Evolutionary conservation across 2,888 invertebrate genomes (phyloP), one percentile per base, ranked within the genome.

Genomic region (Morpho helenor): DNA sequence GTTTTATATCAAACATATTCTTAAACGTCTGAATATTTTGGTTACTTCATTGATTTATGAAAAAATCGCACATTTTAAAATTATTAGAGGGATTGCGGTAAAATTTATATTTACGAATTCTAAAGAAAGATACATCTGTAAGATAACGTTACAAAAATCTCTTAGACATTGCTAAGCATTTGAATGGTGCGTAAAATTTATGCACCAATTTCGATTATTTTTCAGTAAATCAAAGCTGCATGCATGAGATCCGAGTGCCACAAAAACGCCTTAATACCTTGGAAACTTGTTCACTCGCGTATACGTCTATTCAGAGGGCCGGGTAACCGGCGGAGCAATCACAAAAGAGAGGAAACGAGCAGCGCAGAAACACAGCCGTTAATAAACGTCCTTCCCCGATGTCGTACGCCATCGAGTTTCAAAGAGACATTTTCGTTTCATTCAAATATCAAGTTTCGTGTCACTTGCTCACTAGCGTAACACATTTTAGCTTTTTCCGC

Each of bases 281-380:
- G 68, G 73, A 79, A 79, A 77, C 78, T 77, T 76, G 80, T 71
- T 74, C 71, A 71, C 77, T 79, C 80, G 84, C 82, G 83, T 82
- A 79, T 79, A 79, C 73, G 72, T 69, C 70, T 73, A 77, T 82
- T 82, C 76, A 82, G 76, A 74, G 75, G 74, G 74, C 73, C 73
- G 72, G 71, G 74, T 72, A 74, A 75, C 74, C 70, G 74, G 73
- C 71, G 77, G 79, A 80, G 77, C 78, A 74, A 71, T 79, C 80
- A 84, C 83, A 84, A 84, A 82, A 77, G 81, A 79, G 67, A 71
- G 73, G 74, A 74, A 82, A 79, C 78, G 79, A 77, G 77, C 73
- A 74, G 72, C 73, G 66, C 60, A 81, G 77, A 81, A 83, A 85
- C 80, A 81, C 74, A 75, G 77, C 76, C 81, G 79, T 84, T 82